Percentiles rank a stretch among this genome's conserved stretches.
Evolutionary conservation across 2,797 vertebrate genomes (phyloP).

Genomic region (Phataginus tricuspis): DNA sequence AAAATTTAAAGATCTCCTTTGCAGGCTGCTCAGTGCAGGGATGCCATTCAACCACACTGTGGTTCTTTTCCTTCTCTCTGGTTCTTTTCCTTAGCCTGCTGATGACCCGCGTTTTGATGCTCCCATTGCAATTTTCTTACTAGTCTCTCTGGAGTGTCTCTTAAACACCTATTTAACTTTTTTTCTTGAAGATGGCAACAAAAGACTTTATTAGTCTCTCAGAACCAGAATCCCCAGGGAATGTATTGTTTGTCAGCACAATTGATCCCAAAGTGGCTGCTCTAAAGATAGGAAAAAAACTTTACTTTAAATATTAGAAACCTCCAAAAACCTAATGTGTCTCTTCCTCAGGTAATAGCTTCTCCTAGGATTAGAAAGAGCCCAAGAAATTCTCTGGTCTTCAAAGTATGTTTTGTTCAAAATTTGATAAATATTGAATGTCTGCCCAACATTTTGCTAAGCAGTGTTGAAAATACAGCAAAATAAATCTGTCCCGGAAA

Average conservation of each 20-base stretch:
- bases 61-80: neutral
- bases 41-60: neutral
- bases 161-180: constrained; percentile 17
- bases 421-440: neutral
- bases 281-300: neutral
- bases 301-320: neutral
- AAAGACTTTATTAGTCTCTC: neutral
- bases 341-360: neutral
- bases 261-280: constrained; percentile 46
- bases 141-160: neutral
- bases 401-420: neutral
- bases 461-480: neutral
- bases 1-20: neutral
- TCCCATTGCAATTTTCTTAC: neutral
- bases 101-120: neutral
- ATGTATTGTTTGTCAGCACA: neutral
- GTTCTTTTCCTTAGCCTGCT: neutral
- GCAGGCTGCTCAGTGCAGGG: neutral
- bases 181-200: constrained; percentile 34
- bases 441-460: neutral
- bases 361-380: neutral
- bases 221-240: constrained; percentile 10
- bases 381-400: neutral
- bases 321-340: neutral
- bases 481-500: neutral